Percentiles rank a stretch among this genome's conserved stretches.
Conservation (phyloP, 2,888 invertebrate genomes). For the Hemaris fuciformis region DNA sequence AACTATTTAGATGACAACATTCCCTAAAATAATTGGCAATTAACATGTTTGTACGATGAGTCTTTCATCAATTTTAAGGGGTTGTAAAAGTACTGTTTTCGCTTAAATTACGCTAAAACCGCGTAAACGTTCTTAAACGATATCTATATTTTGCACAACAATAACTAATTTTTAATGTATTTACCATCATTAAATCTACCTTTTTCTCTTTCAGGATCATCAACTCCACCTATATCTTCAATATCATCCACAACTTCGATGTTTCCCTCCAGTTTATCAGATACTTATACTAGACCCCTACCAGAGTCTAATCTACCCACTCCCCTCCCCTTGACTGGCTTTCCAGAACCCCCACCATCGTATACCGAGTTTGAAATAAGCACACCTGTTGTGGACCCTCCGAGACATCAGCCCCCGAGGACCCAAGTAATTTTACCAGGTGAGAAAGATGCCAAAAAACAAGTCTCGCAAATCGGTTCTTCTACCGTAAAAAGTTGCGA, state of each 20-base stretch:
- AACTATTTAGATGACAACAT: no score
- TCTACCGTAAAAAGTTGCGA: no score
- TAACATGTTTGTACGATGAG: no score
- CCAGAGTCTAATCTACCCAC: slow-evolving; percentile 42
- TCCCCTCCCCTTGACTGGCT: slow-evolving; percentile 48
- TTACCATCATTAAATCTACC: neutral
- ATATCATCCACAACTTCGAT: neutral
- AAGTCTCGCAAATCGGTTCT: no score
- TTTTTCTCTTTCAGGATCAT: slow-evolving; percentile 26
- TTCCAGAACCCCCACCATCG: slow-evolving; percentile 62
- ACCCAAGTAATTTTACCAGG: slow-evolving; percentile 51
- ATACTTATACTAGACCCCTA: slow-evolving; percentile 15
- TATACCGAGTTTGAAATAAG: slow-evolving; percentile 47
- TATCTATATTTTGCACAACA: no score
- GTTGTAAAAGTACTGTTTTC: no score
- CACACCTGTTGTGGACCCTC: slow-evolving; percentile 16
- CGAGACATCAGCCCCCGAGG: slow-evolving; percentile 30
- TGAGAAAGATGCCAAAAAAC: no score
- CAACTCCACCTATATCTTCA: slow-evolving; percentile 9
- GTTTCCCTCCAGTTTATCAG: neutral
- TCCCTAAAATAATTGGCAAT: no score
- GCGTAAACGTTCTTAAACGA: no score
- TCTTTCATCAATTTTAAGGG: no score
- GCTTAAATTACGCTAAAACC: no score
- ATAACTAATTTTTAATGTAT: no score